Base-by-base conservation (phyloP, 2,113 vertebrate species). In the Orthonyx spaldingii region DNA sequence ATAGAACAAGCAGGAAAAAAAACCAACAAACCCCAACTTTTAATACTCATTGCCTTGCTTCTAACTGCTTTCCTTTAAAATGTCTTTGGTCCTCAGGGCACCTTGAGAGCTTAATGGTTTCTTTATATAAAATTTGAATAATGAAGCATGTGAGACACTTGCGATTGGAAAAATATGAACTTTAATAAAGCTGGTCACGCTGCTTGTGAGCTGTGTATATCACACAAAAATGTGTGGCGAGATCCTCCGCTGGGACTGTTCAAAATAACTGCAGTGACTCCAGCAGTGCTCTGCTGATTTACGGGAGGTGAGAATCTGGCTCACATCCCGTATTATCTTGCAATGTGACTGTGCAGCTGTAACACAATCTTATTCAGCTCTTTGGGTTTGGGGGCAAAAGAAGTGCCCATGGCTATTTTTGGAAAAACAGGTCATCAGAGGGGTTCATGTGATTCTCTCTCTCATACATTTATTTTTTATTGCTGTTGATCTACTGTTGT, bases 251-350 rank as follows among this genome's bases (percentile, higher is more conserved):
- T 92, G 86, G 68, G 90, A 71, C 92, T 92, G 88, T 89, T 92
- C 64, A 68, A 46, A 93, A 90, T 92, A 93, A 84, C 88, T 93
- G 49, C 85, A 92, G 80, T 39, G 90, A 84, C 83, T 96, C 92
- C 83, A 81, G 88, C 4, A 20, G 79, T 4, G 16, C 91, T 81
- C n/a, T 60, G 52, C 87, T 92, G 92, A 92, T 92, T 89, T 93
- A 90, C 2, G 13, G 55, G 88, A 90, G 88, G 82, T 92, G 92
- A 92, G 90, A 92, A 75, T 90, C 93, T 94, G 96, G 94, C 96
- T 96, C 8, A 1, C 86, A 30, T 88, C 88, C 93, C 7, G 0
- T 64, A 71, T 93, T 95, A 92, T 90, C 94, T 86, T 68, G 72
- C 93, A 92, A 10, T 52, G 83, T 94, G 93, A 68, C 93, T 68